phyloP scores from a whole-genome alignment of 2,797 vertebrate species.

The Passerculus sandwichensis region DNA sequence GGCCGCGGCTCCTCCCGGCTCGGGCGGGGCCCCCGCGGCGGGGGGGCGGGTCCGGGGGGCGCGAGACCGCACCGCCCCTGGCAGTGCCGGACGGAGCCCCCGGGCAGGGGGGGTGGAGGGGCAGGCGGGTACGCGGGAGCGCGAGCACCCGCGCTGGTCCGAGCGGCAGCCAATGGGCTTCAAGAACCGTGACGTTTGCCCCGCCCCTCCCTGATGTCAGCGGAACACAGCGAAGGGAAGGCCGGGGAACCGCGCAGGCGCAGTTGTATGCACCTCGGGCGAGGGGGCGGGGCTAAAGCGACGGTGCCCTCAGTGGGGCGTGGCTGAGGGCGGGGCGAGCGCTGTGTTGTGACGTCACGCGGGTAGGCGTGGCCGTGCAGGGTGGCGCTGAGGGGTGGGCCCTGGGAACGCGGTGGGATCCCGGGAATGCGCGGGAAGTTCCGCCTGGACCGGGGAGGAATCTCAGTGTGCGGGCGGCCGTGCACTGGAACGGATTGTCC shows the following conservation, averaged over 20 bases:
- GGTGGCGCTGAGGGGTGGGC: rapidly evolving
- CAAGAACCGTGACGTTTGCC: too few relatives aligned
- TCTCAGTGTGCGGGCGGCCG: rapidly evolving
- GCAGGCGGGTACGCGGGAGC: not conserved
- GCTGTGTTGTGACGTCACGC: rapidly evolving
- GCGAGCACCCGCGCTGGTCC: not conserved
- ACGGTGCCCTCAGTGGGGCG: not conserved
- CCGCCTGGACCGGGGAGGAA: rapidly evolving
- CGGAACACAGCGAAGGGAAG: rapidly evolving
- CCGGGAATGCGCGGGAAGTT: rapidly evolving
- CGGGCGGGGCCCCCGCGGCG: not conserved
- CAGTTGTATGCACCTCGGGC: rapidly evolving
- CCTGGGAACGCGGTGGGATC: rapidly evolving
- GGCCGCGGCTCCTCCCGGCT: not conserved
- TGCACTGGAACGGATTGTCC: rapidly evolving
- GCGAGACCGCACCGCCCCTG: not conserved
- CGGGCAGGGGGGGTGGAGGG: rapidly evolving
- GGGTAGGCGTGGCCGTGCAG: rapidly evolving
- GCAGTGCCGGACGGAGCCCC: not conserved
- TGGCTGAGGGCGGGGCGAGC: rapidly evolving
- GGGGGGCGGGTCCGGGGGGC: too few relatives aligned
- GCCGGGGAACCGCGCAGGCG: rapidly evolving
- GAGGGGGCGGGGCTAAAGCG: not conserved
- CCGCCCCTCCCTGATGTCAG: rapidly evolving
- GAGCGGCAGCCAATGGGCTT: not conserved